Base-by-base conservation (phyloP, 2,113 vertebrate species). In the Helogale parvula region DNA sequence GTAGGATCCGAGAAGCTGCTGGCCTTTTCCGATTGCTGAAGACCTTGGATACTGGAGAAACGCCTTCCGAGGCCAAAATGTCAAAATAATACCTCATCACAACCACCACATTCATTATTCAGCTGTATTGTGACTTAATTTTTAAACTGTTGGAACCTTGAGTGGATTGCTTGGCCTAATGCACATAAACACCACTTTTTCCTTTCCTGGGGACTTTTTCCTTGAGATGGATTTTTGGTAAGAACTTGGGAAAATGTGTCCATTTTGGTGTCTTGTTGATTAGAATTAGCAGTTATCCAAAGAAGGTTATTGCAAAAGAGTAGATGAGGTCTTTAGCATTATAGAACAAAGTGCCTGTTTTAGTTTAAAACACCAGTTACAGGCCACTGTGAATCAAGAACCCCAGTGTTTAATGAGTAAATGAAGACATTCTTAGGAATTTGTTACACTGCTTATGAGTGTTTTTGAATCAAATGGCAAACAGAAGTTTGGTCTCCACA, bases 11-110 rank as follows among this genome's bases (percentile, higher is more conserved):
- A 2, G 99, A 99, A 94, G 99, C 99, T 1, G 99, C 99, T 23
- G 99, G 99, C 14, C 99, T 99, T 5, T 99, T 99, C 98, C 99
- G 99, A 52, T 98, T 99, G 95, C 98, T 99, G 96, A 99, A 99
- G 98, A 99, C 99, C 25, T 98, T 99, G 88, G 99, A 99, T 97
- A 99, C 99, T 0, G 99, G 99, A 89, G 99, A 99, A 90, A 99
- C 98, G 66, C 99, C 99, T 9, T 97, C 99, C 1, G 99, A 99
- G 97, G 98, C 99, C 38, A 99, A 99, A 98, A 97, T 99, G 0
- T 97, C 99, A 94, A 99, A 99, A 98, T 99, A 98, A 98, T 95
- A 89, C 82, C 71, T 95, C 87, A 10, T 65, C 0, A 27, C 33
- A 71, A 88, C 69, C 65, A 71, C 83, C 92, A 68, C 25, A 10